These are phyloP conservation scores for Habroteleia sp. DNA, from an alignment of 2,888 invertebrate genomes.

Conservation along the genomic window DNA sequence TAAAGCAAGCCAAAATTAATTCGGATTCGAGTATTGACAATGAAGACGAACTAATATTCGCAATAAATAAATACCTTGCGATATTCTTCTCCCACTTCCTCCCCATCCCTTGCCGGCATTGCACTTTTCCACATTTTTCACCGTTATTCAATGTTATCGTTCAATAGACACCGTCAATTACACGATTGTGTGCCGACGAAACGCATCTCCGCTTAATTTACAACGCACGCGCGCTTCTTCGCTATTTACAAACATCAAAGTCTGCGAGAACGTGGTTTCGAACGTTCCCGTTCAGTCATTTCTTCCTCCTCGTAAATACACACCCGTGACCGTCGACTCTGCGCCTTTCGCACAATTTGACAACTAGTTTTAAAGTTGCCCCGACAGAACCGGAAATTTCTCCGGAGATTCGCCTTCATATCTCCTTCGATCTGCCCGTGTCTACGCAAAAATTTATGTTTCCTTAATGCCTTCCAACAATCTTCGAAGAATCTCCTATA, in stretches of 20 bases:
- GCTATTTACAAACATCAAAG: slow-evolving; percentile 52
- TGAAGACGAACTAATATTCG: slow-evolving; percentile 10
- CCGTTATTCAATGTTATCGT: slow-evolving; percentile 10
- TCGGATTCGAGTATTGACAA: slow-evolving; percentile 25
- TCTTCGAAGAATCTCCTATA: no score
- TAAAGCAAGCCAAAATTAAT: slow-evolving; percentile 24
- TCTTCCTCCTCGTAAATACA: slow-evolving; percentile 31
- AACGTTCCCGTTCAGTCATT: slow-evolving; percentile 10
- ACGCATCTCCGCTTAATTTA: slow-evolving; percentile 67
- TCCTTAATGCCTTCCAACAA: no score
- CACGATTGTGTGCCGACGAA: slow-evolving; percentile 67
- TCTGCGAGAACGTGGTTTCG: slow-evolving; percentile 10
- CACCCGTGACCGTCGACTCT: slow-evolving; percentile 38
- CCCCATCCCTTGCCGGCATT: neutral
- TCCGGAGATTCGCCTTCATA: no score
- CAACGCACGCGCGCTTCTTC: slow-evolving; percentile 58
- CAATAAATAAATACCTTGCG: slow-evolving; percentile 34
- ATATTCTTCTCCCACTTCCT: slow-evolving; percentile 6
- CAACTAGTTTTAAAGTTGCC: no score
- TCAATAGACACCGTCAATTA: slow-evolving; percentile 61
- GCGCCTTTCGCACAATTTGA: slow-evolving; percentile 25
- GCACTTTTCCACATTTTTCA: neutral
- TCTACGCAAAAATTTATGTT: no score
- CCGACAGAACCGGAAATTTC: no score
- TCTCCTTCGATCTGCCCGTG: no score